Evolutionary conservation across 1,140 invertebrate genomes (phyloP).

Genomic region (Alviniconcha marisindica): DNA sequence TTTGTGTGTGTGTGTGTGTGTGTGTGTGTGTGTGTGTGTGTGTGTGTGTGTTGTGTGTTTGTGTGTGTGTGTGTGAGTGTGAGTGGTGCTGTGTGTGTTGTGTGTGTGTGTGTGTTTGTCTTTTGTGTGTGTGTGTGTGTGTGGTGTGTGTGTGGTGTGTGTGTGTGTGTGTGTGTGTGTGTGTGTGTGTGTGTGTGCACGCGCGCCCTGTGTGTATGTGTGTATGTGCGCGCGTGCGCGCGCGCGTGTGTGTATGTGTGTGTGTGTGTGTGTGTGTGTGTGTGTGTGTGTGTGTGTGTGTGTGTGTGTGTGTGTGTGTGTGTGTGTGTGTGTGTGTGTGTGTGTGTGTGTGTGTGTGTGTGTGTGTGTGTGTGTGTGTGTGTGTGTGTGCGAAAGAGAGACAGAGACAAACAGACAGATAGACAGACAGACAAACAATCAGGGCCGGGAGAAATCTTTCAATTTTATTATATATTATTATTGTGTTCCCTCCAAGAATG

Average conservation of each 20-base stretch:
- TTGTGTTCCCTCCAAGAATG: no score
- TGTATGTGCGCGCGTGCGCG: neutral
- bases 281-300: constrained; percentile 17
- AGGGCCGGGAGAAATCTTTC: no score
- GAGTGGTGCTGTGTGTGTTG: no score
- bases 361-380: no score
- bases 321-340: neutral
- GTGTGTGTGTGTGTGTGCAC: neutral
- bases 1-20: constrained; percentile 6
- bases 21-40: neutral
- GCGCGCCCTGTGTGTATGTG: neutral
- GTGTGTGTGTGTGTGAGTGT: no score
- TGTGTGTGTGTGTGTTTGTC: no score
- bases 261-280: neutral
- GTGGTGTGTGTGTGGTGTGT: no score
- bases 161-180: neutral
- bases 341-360: no score
- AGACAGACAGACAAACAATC: neutral
- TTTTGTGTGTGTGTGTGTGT: neutral
- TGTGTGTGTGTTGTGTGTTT: neutral
- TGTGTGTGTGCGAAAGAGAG: neutral
- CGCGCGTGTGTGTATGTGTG: neutral
- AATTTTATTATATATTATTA: no score
- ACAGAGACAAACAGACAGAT: neutral
- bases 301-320: neutral